Evolutionary conservation across 2,888 invertebrate species (phyloP).

Genomic region (Brachycybe producta): DNA sequence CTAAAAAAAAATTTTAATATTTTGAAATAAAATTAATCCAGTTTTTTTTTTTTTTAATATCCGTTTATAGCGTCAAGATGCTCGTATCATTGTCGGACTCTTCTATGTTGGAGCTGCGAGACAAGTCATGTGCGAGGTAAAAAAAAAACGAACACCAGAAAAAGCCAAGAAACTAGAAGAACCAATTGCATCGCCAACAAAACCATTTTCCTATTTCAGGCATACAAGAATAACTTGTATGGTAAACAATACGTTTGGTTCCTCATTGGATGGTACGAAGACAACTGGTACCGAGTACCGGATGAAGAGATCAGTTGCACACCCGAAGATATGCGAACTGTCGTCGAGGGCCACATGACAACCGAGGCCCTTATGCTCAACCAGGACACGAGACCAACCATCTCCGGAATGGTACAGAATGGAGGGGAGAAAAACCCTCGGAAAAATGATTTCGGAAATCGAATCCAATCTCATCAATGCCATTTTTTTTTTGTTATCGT

Average conservation of each 20-base stretch:
- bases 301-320: constrained; percentile 81
- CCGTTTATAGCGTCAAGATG: constrained; percentile 76
- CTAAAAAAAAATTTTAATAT: too few relatives aligned
- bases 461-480: background rate
- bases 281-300: constrained; percentile 93
- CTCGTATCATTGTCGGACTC: constrained; percentile 91
- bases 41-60: constrained; percentile 1
- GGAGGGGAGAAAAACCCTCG: background rate
- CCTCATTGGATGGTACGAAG: constrained; percentile 99
- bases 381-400: constrained; percentile 75
- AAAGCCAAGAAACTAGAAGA: too few relatives aligned
- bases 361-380: constrained; percentile 99
- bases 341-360: constrained; percentile 93
- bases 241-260: constrained; percentile 98
- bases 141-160: too few relatives aligned
- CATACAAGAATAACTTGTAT: constrained; percentile 78
- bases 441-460: background rate
- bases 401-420: constrained; percentile 87
- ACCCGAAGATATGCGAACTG: constrained; percentile 78
- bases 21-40: too few relatives aligned
- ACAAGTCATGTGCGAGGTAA: constrained; percentile 85
- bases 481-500: background rate
- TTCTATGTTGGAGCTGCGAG: constrained; percentile 97
- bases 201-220: constrained; percentile 27
- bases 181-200: background rate